Conservation (phyloP, 2,888 invertebrate species). For the Coremacera marginata region DNA sequence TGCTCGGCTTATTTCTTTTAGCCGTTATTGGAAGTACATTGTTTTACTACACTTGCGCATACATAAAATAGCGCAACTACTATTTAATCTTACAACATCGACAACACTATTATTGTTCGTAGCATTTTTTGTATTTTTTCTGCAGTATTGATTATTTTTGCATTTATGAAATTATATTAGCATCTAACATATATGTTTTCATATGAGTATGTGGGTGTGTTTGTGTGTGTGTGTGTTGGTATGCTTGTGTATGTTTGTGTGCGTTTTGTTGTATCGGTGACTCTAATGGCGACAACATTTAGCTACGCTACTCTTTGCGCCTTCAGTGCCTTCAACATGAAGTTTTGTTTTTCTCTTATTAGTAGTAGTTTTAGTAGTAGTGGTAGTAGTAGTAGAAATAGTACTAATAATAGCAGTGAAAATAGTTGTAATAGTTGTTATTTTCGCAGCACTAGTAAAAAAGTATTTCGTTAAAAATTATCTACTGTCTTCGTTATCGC, state of each 20-base stretch:
- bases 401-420: neutral
- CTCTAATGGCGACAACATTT: no score
- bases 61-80: no score
- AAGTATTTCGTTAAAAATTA: conserved; percentile 47
- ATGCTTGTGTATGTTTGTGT: conserved; percentile 42
- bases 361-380: neutral
- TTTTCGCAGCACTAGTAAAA: neutral
- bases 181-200: no score
- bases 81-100: no score
- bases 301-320: neutral
- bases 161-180: no score
- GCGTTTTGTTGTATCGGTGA: neutral
- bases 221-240: neutral
- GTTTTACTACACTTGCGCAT: no score
- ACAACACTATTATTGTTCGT: no score
- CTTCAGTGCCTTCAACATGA: neutral
- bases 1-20: neutral
- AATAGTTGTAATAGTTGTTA: neutral
- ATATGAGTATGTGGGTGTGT: no score
- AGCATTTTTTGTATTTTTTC: no score
- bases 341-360: neutral
- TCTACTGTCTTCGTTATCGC: conserved; percentile 68
- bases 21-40: no score
- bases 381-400: neutral
- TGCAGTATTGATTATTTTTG: no score